Evolutionary conservation across 2,797 vertebrate species (phyloP), one percentile per base, ranked within the genome.

Genomic region (Cyprinella venusta): DNA sequence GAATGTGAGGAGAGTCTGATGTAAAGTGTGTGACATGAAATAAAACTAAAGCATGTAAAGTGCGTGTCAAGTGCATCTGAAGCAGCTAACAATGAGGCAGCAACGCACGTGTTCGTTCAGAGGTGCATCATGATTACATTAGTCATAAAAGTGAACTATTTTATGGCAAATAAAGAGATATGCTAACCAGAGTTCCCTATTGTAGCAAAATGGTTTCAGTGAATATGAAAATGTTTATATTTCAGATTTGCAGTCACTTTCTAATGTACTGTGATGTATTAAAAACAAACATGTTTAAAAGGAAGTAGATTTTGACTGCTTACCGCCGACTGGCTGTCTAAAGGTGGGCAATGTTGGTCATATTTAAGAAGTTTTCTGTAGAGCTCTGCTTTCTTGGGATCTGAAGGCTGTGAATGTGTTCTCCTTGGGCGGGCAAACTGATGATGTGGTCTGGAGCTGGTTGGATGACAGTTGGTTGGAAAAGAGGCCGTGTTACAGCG

Each of bases 361-460:
- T n/a, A 30, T 78, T 79, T 19, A 30, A 8, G 30, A 12, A 1
- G 6, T 50, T 63, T 76, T 65, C 82, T 71, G 70, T 80, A 75
- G 8, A 48, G 52, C 38, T 80, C 79, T 76, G 79, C 59, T 76
- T 83, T 83, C 42, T 52, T 50, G 9, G 54, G 69, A 67, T 88
- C 79, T 38, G 69, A 8, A 30, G 71, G 75, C 24, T 79, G 83
- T 84, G 42, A 50, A 6, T 56, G 36, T 64, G 76, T 61, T 71
- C 84, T 84, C 54, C 79, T 76, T 24, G 83, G 54, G 9, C 18
- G 30, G 26, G 61, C 72, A 18, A 81, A 42, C 18, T 50, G 4
- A 80, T 84, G 19, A 48, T 24, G 38, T 30, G n/a, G 5, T 80
- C 78, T 76, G 71, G n/a, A 84, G 26, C 38, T 69, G 52, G 30